These are phyloP conservation scores for Empidonax alnorum DNA, from an alignment of 2,113 vertebrate genomes.

Conservation along the genomic window DNA sequence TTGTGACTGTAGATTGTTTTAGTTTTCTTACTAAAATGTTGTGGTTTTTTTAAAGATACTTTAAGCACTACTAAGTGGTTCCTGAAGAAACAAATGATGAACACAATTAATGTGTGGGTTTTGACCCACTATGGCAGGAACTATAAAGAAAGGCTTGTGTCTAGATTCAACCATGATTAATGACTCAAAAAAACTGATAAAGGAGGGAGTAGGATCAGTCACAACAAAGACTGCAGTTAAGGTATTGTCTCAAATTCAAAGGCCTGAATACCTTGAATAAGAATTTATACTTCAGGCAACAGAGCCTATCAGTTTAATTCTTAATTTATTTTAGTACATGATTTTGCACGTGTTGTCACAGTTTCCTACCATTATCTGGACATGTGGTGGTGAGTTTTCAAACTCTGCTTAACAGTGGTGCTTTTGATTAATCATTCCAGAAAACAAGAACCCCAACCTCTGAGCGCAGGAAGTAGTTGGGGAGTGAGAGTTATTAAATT, in stretches of 20 bases:
- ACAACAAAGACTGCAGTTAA: background rate
- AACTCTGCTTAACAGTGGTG: background rate
- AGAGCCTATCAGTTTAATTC: background rate
- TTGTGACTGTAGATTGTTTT: background rate
- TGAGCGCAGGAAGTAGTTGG: background rate
- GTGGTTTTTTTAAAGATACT: background rate
- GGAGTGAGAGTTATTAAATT: background rate
- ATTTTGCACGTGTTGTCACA: background rate
- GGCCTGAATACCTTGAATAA: background rate
- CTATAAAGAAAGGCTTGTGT: background rate
- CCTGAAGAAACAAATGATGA: background rate
- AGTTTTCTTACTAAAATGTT: background rate
- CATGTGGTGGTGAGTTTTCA: background rate
- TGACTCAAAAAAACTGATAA: background rate
- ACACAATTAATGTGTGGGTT: background rate
- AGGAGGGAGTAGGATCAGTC: background rate
- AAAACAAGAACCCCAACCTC: background rate
- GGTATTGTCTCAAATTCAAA: background rate
- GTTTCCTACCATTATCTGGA: background rate
- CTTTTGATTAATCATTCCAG: background rate
- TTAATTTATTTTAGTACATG: accelerated
- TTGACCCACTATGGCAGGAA: background rate
- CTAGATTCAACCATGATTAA: background rate
- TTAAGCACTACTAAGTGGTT: background rate
- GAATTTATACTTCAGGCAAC: background rate